Conservation (phyloP, 2,888 invertebrate genomes). For the Ischnura elegans region DNA sequence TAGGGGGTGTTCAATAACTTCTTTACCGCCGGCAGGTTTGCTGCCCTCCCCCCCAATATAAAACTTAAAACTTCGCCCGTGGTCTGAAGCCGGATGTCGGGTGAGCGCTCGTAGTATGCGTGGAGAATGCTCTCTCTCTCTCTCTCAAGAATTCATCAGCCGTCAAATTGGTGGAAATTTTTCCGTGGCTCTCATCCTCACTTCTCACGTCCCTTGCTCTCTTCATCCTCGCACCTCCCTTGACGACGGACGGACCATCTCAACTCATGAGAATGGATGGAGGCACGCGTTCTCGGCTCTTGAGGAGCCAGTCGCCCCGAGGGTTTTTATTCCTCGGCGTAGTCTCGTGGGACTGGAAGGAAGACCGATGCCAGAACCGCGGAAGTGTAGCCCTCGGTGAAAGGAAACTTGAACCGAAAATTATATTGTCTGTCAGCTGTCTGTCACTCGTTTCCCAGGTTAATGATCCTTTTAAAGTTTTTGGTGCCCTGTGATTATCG, state of each 20-base stretch:
- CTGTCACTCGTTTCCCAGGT: conserved; percentile 20
- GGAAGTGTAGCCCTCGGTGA: not conserved
- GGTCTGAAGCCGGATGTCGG: not conserved
- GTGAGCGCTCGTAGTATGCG: not conserved
- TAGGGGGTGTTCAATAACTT: no score
- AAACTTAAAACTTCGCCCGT: no score
- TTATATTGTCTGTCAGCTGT: conserved; percentile 42
- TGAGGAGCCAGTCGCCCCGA: not conserved
- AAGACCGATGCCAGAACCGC: not conserved
- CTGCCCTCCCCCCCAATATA: no score
- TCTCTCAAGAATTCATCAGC: not conserved
- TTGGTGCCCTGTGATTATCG: conserved; percentile 9
- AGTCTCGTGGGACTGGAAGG: not conserved
- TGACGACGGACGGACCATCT: not conserved
- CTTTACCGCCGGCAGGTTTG: no score
- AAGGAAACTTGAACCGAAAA: conserved; percentile 34
- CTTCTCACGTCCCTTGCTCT: conserved; percentile 11
- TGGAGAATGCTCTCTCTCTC: not conserved
- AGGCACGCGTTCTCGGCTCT: not conserved
- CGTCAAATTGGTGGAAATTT: conserved; percentile 14
- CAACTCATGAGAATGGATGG: not conserved
- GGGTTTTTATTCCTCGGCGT: not conserved
- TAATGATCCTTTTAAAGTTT: conserved; percentile 37
- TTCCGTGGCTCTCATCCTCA: not conserved
- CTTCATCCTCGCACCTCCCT: not conserved